Conservation (phyloP, 2,797 vertebrate species). For the Aldrovandia affinis region DNA sequence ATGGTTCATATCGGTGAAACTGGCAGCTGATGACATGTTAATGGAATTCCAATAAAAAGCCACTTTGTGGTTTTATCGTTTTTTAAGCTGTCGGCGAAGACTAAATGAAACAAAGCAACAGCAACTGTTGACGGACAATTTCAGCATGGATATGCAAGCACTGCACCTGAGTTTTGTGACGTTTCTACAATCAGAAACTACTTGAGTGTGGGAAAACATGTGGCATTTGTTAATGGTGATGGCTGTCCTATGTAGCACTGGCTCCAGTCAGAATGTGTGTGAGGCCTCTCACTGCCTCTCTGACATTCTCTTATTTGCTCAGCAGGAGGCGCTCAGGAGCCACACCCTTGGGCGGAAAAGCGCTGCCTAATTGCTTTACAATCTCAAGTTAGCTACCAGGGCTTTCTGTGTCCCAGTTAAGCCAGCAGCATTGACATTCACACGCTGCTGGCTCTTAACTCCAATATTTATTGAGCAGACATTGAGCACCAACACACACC, state of each 20-base stretch:
- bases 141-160: neutral
- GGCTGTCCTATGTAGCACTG: neutral
- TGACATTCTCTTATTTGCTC: constrained; percentile 29
- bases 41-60: constrained; percentile 23
- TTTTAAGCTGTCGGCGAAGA: neutral
- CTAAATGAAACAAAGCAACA: neutral
- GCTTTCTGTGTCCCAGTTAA: constrained; percentile 41
- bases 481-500: constrained; percentile 49
- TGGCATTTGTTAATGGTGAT: neutral
- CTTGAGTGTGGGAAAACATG: neutral
- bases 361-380: constrained; percentile 35
- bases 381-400: constrained; percentile 29
- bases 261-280: neutral
- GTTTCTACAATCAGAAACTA: neutral
- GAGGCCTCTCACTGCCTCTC: no score
- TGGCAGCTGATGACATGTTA: constrained; percentile 14
- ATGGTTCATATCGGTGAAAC: constrained; percentile 56
- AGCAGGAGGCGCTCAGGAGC: constrained; percentile 29
- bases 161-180: no score
- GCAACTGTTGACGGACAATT: neutral
- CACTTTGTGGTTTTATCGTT: neutral
- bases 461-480: constrained; percentile 61
- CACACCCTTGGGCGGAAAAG: neutral
- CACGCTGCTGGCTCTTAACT: constrained; percentile 43
- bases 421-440: constrained; percentile 66